Evolutionary conservation across 2,113 vertebrate species (phyloP).

Genomic region (Pipra filicauda): DNA sequence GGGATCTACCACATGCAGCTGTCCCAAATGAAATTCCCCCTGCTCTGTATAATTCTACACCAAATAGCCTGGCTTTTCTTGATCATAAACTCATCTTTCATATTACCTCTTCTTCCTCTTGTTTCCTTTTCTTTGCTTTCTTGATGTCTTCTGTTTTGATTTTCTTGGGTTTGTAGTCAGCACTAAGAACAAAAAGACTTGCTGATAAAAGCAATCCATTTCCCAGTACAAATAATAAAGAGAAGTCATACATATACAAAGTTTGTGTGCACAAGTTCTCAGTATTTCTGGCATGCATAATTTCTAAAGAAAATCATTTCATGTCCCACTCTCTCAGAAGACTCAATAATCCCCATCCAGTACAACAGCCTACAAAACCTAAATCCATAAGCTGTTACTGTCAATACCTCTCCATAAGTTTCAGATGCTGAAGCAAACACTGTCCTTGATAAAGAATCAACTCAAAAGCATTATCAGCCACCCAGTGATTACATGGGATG

Average conservation of each 20-base stretch:
- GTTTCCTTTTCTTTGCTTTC: conserved; percentile 92
- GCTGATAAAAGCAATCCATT: neutral
- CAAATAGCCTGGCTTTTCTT: neutral
- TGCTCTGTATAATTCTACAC: neutral
- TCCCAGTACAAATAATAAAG: neutral
- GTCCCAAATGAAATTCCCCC: neutral
- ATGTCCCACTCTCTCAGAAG: neutral
- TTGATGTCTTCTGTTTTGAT: conserved; percentile 92
- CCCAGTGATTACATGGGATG: neutral
- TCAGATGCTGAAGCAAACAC: neutral
- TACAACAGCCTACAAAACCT: neutral
- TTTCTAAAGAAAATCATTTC: neutral
- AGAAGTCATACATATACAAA: neutral
- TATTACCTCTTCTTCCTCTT: conserved; percentile 83
- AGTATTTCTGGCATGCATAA: neutral
- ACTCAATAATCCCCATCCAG: neutral
- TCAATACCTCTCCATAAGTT: neutral
- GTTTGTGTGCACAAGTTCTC: neutral
- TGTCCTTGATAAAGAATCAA: neutral
- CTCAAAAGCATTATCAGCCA: neutral
- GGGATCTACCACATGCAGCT: neutral
- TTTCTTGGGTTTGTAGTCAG: conserved; percentile 92
- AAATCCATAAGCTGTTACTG: neutral
- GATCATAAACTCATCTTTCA: neutral
- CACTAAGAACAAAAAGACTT: conserved; percentile 71